Conservation (phyloP, 1,140 invertebrate genomes). For the Mesaphorura yosii region DNA sequence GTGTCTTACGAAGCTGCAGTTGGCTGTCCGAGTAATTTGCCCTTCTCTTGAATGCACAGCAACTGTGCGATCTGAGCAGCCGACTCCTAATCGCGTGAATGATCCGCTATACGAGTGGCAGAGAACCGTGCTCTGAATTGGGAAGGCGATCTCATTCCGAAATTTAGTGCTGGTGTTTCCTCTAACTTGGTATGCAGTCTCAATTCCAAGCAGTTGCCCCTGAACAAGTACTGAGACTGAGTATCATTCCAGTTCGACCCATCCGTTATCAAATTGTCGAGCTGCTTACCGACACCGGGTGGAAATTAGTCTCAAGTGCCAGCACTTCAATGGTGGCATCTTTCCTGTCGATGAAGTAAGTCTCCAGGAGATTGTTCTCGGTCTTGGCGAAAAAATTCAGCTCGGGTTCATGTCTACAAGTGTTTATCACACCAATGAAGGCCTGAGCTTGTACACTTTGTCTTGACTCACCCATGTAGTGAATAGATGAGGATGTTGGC, state of each 20-base stretch:
- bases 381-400: slow-evolving; percentile 23
- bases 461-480: slow-evolving; percentile 1
- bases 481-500: slow-evolving; percentile 17
- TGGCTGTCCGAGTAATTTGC: slow-evolving; percentile 25
- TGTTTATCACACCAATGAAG: neutral
- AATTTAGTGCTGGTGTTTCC: no score
- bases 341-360: slow-evolving; percentile 8
- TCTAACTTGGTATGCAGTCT: no score
- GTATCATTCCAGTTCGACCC: neutral
- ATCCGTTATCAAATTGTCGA: slow-evolving; percentile 1
- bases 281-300: neutral
- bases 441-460: neutral
- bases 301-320: neutral
- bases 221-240: neutral
- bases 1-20: slow-evolving; percentile 27
- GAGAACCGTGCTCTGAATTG: slow-evolving; percentile 18
- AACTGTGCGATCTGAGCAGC: slow-evolving; percentile 22
- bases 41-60: slow-evolving; percentile 25
- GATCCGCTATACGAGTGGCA: slow-evolving; percentile 19
- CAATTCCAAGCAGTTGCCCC: neutral
- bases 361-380: slow-evolving; percentile 17
- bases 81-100: slow-evolving; percentile 19
- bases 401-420: slow-evolving; percentile 12
- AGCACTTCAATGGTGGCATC: neutral
- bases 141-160: slow-evolving; percentile 20